A percentile compares a stretch with the other conserved stretches of the same genome.
phyloP scores from a whole-genome alignment of 2,113 vertebrate genomes.

The Ciconia stormi region DNA sequence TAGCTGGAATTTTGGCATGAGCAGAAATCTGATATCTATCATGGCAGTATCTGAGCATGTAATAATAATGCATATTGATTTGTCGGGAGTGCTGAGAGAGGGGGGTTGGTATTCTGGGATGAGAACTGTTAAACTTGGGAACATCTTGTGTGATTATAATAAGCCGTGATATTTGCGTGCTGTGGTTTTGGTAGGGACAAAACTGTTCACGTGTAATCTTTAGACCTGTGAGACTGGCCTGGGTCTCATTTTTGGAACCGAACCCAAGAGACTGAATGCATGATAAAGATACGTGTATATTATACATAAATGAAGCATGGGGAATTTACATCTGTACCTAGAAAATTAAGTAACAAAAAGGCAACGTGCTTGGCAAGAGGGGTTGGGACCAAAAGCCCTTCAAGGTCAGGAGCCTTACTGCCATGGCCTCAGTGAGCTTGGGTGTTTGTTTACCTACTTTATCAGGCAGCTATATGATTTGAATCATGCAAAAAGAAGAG shows the following conservation, averaged over 20 bases:
- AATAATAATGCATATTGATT: conserved; percentile 37
- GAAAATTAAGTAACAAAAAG: not conserved
- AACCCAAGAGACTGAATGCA: not conserved
- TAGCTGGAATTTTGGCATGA: conserved; percentile 51
- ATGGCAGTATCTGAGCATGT: not conserved
- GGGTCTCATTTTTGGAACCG: not conserved
- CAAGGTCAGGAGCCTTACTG: not conserved
- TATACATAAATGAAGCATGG: not conserved
- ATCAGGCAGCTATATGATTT: not conserved
- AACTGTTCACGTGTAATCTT: not conserved
- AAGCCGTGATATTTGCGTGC: not conserved
- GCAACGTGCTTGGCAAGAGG: not conserved
- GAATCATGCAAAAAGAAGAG: not conserved
- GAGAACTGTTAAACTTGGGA: conserved; percentile 7
- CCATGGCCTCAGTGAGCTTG: not conserved
- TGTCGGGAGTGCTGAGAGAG: not conserved
- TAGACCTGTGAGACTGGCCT: not conserved
- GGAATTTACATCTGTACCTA: not conserved
- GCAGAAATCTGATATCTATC: conserved; percentile 32
- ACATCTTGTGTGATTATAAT: not conserved
- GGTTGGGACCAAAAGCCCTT: not conserved
- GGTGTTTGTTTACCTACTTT: not conserved
- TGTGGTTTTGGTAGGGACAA: not conserved
- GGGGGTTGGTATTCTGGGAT: not conserved
- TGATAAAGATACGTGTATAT: not conserved